Conservation (phyloP, 2,888 invertebrate genomes). For the Amorpha juglandis region DNA sequence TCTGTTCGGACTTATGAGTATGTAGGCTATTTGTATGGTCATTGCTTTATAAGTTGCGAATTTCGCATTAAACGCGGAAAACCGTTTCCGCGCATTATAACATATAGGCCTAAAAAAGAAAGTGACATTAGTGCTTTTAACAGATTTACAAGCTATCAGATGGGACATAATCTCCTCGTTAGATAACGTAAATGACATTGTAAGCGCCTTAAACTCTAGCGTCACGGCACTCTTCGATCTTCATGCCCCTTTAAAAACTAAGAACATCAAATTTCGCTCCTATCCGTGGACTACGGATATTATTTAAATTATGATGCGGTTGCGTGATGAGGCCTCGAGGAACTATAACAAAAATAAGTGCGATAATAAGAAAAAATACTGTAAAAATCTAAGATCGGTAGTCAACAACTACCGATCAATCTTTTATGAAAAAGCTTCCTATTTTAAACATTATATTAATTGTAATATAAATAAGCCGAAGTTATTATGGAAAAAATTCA, state of each 20-base stretch:
- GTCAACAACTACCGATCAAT: not conserved
- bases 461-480: no score
- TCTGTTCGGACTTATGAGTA: not conserved
- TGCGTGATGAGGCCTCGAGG: no score
- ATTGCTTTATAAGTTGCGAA: not conserved
- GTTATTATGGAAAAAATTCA: no score
- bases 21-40: not conserved
- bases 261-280: not conserved
- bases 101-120: not conserved
- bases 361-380: not conserved
- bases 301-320: not conserved
- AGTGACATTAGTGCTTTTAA: not conserved
- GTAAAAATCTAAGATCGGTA: not conserved
- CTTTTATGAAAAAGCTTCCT: no score
- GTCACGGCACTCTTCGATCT: not conserved
- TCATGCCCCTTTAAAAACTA: not conserved
- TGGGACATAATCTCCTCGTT: not conserved
- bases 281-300: not conserved
- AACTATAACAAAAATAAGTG: not conserved
- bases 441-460: no score
- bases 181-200: not conserved
- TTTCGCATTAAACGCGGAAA: not conserved
- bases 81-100: not conserved
- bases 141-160: not conserved
- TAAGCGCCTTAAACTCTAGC: not conserved